These are phyloP conservation scores for Troides helena DNA, from an alignment of 2,888 invertebrate genomes.

Conservation along the genomic window DNA sequence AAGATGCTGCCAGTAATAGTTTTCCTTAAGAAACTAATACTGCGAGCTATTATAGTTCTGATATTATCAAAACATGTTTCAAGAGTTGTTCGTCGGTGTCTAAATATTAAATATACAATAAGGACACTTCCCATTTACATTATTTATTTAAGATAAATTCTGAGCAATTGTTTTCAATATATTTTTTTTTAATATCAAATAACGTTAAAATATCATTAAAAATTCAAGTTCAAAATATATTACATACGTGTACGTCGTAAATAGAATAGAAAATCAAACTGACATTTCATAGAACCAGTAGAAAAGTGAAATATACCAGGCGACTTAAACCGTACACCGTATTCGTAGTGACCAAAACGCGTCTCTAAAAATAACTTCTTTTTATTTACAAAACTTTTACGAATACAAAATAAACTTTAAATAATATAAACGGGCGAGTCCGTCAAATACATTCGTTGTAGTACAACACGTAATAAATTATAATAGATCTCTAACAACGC, in stretches of 20 bases:
- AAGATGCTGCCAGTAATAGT: constrained; percentile 6
- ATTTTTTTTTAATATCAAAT: constrained; percentile 13
- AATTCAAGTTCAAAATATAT: constrained; percentile 11
- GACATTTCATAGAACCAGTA: no score
- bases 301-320: no score
- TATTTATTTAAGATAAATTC: constrained; percentile 34
- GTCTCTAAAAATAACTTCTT: constrained; percentile 41
- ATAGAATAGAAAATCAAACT: no score
- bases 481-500: constrained; percentile 72
- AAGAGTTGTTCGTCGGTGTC: constrained; percentile 34
- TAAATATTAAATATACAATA: constrained; percentile 34
- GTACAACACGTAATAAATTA: constrained; percentile 67
- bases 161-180: constrained; percentile 35
- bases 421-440: constrained; percentile 50
- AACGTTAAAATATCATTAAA: constrained; percentile 20
- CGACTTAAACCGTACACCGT: constrained; percentile 40
- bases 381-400: constrained; percentile 50
- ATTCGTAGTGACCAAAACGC: constrained; percentile 46
- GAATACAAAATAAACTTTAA: constrained; percentile 41
- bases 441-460: constrained; percentile 62
- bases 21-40: constrained; percentile 14
- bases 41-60: constrained; percentile 26
- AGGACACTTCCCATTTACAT: constrained; percentile 46
- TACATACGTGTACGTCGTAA: background rate
- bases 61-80: constrained; percentile 19